Percentiles rank a stretch among this genome's conserved stretches.
phyloP scores from a whole-genome alignment of 2,797 vertebrate genomes.

The Melanogrammus aeglefinus region DNA sequence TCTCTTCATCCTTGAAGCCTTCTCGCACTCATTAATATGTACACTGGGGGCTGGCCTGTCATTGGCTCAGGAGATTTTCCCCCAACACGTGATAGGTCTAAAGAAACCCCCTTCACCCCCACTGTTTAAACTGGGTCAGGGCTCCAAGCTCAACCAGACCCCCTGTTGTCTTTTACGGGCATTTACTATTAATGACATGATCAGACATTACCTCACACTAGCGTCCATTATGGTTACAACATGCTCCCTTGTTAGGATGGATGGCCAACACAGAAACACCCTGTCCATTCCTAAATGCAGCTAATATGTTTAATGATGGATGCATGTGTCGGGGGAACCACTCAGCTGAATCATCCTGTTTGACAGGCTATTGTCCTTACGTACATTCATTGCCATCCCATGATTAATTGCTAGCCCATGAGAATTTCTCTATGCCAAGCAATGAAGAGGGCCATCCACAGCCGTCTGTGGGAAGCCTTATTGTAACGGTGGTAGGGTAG shows the following conservation, averaged over 20 bases:
- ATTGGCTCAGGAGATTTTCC: slow-evolving; percentile 63
- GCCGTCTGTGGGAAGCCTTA: background rate
- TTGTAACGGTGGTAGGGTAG: background rate
- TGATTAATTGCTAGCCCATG: slow-evolving; percentile 15
- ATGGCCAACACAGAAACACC: background rate
- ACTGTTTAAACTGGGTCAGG: slow-evolving; percentile 50
- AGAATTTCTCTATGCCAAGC: slow-evolving; percentile 38
- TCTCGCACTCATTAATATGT: slow-evolving; percentile 52
- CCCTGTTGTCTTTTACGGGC: background rate
- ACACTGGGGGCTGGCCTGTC: slow-evolving; percentile 22
- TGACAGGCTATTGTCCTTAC: slow-evolving; percentile 65
- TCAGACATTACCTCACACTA: background rate
- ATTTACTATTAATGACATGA: background rate
- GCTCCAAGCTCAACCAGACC: slow-evolving; percentile 7
- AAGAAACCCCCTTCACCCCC: background rate
- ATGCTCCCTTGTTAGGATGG: background rate
- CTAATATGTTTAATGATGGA: slow-evolving; percentile 12
- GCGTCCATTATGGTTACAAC: background rate
- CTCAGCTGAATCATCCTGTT: slow-evolving; percentile 55
- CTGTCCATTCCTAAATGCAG: background rate
- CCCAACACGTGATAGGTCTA: slow-evolving; percentile 50
- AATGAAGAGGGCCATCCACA: slow-evolving; percentile 53
- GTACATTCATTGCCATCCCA: slow-evolving; percentile 36
- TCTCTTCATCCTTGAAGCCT: slow-evolving; percentile 25
- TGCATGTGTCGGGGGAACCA: slow-evolving; percentile 19